Base-by-base conservation (phyloP, 2,113 vertebrate species). In the Eurystomus gularis region DNA sequence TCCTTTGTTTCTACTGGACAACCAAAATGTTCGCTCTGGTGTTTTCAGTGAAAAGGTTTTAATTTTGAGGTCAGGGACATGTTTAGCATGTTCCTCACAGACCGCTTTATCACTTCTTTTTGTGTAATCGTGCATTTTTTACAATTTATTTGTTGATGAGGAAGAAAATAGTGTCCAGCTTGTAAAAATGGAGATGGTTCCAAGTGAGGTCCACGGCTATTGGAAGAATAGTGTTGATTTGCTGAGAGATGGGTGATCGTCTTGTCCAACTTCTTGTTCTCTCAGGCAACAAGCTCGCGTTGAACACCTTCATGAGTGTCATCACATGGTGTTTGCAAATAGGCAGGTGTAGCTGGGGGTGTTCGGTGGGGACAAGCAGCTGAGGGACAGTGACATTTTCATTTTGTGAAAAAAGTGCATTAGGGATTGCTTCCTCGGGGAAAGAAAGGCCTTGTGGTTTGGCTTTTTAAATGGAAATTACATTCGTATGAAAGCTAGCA, bases 281-380 rank as follows among this genome's bases (percentile, higher is more conserved):
- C 17, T 86, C 21, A 66, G n/a, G 35, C 5, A 51, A 2, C 15
- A 26, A 17, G 25, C n/a, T 88, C 9, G 4, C 20, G 12, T 69
- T 80, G 17, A 55, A 61, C 13, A 10, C 23, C 33, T 65, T 58
- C 0, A 0, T 31, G 2, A 25, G 7, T 1, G 0, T 33, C 11
- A 37, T 57, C 69, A 9, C 35, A 29, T 8, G 44, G 26, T 62
- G 40, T 66, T 91, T 51, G 7, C 25, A 73, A 71, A 44, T 35
- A 55, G 33, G 13, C 23, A 70, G 37, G 62, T 23, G 1, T 64
- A 12, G 37, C 35, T 61, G 51, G 4, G n/a, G 4, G 11, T 29
- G 9, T 46, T 82, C 33, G 46, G 9, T 46, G 12, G 10, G 51
- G 33, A 42, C 35, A 86, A 62, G 10, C 21, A 66, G 8, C 25